phyloP scores from a whole-genome alignment of 2,888 invertebrate genomes.

The Dryocosmus kuriphilus region DNA sequence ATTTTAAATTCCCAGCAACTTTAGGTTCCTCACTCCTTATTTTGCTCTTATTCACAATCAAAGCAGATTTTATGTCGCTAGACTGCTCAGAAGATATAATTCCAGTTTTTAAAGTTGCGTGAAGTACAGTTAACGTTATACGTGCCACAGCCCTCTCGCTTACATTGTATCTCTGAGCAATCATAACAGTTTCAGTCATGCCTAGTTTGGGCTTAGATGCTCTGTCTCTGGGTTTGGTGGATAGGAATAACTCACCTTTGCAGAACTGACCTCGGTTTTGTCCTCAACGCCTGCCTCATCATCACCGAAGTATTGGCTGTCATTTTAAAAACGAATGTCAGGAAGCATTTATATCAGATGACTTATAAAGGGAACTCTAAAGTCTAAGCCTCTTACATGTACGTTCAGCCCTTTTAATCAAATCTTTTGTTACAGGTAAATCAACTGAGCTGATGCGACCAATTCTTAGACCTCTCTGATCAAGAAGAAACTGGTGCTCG shows the following conservation, averaged over 20 bases:
- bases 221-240: background rate
- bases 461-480: background rate
- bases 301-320: background rate
- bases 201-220: background rate
- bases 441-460: background rate
- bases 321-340: background rate
- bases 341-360: background rate
- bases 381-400: background rate
- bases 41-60: background rate
- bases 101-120: background rate
- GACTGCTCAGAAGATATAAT: too few species aligned
- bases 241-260: background rate
- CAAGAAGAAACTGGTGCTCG: background rate
- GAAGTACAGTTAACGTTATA: background rate
- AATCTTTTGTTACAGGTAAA: background rate
- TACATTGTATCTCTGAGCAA: background rate
- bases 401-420: background rate
- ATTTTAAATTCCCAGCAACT: background rate
- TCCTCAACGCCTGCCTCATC: background rate
- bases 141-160: background rate
- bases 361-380: too few species aligned
- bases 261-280: background rate
- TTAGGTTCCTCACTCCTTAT: background rate
- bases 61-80: too few species aligned
- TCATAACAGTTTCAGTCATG: background rate